Conservation (phyloP, 35 echinoderm and acorn worm genomes). For the Apostichopus parvimensis region DNA sequence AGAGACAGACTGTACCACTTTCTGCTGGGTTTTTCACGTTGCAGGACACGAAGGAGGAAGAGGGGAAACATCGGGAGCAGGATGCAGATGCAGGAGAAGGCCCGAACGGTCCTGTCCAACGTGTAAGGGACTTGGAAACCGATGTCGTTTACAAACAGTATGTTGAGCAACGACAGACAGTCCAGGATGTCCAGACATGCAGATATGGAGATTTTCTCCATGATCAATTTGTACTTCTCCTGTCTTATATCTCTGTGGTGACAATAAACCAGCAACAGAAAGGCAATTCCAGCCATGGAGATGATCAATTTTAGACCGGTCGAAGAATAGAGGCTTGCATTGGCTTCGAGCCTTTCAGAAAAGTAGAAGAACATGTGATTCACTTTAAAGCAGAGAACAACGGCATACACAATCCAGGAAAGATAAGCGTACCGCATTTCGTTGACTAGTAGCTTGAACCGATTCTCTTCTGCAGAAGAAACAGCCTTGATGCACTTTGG, state of each 20-base stretch:
- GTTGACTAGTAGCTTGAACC: background rate
- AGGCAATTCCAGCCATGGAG: constrained; percentile 64
- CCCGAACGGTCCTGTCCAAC: constrained; percentile 59
- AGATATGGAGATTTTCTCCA: constrained; percentile 74
- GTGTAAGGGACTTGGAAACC: constrained; percentile 40
- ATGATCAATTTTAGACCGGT: constrained; percentile 74
- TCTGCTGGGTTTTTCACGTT: constrained; percentile 15
- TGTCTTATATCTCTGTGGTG: constrained; percentile 82
- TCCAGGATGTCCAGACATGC: constrained; percentile 83
- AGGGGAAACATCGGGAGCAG: constrained; percentile 72
- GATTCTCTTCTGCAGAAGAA: background rate
- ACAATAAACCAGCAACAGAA: constrained; percentile 59
- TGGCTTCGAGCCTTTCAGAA: constrained; percentile 17
- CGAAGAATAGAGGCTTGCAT: constrained; percentile 35
- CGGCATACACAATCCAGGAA: constrained; percentile 70
- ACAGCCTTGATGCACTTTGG: constrained; percentile 21
- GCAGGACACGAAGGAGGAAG: constrained; percentile 65
- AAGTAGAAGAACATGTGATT: constrained; percentile 68
- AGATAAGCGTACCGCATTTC: constrained; percentile 78
- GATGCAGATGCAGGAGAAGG: constrained; percentile 77
- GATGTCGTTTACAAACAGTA: constrained; percentile 65
- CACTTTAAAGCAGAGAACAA: constrained; percentile 67
- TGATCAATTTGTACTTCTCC: constrained; percentile 68
- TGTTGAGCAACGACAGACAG: constrained; percentile 65
- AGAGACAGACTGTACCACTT: constrained; percentile 66